These are phyloP conservation scores for Magallana angulata DNA, from an alignment of 1,140 invertebrate species.

Conservation along the genomic window DNA sequence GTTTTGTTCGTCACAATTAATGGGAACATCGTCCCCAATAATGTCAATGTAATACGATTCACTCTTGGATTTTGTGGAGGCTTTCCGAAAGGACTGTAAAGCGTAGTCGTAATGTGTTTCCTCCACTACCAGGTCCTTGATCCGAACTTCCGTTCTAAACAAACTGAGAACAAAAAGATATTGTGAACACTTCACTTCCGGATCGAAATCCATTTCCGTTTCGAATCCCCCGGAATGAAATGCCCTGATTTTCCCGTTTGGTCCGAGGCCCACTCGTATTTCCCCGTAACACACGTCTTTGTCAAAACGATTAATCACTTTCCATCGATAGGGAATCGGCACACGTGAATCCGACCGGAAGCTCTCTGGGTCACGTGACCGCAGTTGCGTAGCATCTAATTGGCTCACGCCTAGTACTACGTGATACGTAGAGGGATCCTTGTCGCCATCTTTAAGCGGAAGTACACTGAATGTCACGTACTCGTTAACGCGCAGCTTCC, in stretches of 20 bases:
- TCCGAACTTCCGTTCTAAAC: not conserved
- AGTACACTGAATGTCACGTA: not conserved
- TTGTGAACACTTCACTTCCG: not conserved
- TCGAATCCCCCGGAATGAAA: not conserved
- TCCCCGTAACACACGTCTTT: not conserved
- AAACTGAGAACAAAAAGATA: conserved; percentile 4
- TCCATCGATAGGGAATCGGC: not conserved
- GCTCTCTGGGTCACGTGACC: not conserved
- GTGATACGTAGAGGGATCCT: not conserved
- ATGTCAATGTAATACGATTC: not conserved
- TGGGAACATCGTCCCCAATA: not conserved
- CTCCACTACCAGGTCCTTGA: not conserved
- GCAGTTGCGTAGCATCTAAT: not conserved
- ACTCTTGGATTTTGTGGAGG: not conserved
- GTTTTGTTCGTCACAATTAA: not conserved
- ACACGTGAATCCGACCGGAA: not conserved
- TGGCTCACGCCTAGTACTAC: not conserved
- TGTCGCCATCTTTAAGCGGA: not conserved
- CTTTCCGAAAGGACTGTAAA: not conserved
- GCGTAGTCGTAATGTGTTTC: not conserved
- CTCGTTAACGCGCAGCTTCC: not conserved
- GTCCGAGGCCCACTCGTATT: not conserved
- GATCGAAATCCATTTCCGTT: conserved; percentile 8
- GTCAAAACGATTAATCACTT: conserved; percentile 1
- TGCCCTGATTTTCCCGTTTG: not conserved